These are phyloP conservation scores for Florisuga fusca DNA, from an alignment of 2,797 vertebrate genomes.

Conservation along the genomic window DNA sequence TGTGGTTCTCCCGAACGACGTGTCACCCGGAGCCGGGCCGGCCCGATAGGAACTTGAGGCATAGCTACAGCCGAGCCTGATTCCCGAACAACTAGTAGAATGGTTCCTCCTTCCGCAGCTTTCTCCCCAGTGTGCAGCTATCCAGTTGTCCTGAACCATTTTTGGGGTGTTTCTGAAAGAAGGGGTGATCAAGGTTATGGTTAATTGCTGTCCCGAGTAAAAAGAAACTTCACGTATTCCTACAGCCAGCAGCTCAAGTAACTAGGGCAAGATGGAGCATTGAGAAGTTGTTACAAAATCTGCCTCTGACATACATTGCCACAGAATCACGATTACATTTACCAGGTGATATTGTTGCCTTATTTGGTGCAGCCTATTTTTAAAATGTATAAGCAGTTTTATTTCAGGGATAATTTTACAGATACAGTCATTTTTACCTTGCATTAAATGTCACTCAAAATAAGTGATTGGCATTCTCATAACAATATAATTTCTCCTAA, in stretches of 20 bases:
- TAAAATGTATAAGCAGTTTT: neutral
- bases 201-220: neutral
- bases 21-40: neutral
- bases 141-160: neutral
- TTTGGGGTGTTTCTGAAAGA: neutral
- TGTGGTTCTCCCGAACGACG: accelerated
- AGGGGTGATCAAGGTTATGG: too few species aligned
- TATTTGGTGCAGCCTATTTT: neutral
- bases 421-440: neutral
- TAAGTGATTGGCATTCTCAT: accelerated
- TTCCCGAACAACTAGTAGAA: accelerated
- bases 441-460: neutral
- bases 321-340: accelerated
- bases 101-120: accelerated
- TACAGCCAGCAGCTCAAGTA: neutral
- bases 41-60: neutral
- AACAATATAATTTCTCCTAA: neutral
- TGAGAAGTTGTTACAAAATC: neutral
- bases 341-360: neutral
- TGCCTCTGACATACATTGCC: accelerated
- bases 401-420: neutral
- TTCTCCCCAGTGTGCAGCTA: accelerated
- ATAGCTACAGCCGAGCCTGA: accelerated
- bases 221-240: neutral
- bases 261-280: neutral